Conservation (phyloP, 2,113 vertebrate species). For the Gopherus flavomarginatus region DNA sequence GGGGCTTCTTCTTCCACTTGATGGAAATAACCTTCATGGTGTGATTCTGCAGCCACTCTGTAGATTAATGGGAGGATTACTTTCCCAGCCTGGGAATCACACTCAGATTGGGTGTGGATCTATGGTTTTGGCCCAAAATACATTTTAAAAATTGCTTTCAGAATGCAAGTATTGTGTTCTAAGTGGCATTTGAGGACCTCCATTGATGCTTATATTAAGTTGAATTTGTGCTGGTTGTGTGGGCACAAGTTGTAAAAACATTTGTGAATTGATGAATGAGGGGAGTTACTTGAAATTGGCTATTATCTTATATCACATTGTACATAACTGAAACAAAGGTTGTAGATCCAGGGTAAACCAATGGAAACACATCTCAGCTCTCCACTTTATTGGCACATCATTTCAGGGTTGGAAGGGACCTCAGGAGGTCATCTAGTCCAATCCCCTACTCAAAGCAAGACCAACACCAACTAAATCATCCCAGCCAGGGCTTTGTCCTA, state of each 20-base stretch:
- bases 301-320: background rate
- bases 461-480: too few species aligned
- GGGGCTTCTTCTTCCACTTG: conserved; percentile 52
- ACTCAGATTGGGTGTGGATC: background rate
- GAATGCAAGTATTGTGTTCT: background rate
- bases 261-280: background rate
- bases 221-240: conserved; percentile 33
- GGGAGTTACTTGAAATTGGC: conserved; percentile 3
- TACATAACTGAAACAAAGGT: conserved; percentile 20
- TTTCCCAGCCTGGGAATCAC: background rate
- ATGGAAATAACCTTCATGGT: conserved; percentile 28
- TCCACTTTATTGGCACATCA: conserved; percentile 2
- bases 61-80: background rate
- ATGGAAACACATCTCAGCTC: background rate
- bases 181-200: conserved; percentile 1
- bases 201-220: background rate
- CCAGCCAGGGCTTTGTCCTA: too few species aligned
- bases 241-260: background rate
- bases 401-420: too few species aligned
- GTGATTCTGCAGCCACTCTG: background rate
- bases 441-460: too few species aligned
- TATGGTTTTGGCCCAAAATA: background rate
- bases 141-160: background rate
- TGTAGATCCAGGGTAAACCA: conserved; percentile 35
- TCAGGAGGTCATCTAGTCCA: too few species aligned